Base-by-base conservation (phyloP, 2,888 invertebrate species). In the Limnephilus lunatus region DNA sequence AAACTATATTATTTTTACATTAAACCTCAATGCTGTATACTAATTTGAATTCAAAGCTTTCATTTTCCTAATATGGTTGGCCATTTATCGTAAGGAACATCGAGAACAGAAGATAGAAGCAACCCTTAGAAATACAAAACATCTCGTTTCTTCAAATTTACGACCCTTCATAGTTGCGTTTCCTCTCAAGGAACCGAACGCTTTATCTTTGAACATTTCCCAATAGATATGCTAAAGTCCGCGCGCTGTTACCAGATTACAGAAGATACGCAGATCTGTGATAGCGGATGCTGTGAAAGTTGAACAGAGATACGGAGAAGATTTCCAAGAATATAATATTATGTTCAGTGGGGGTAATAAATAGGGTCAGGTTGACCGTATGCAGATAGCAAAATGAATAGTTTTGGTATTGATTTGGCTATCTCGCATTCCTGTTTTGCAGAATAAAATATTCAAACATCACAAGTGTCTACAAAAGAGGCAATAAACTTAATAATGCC, bases 191-290 rank as follows among this genome's bases (percentile, higher is more conserved):
- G 39, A 83, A 83, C 32, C 83, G 83, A 35, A 35, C 83, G 35
- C 83, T 35, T 83, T 35, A 83, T 83, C 35, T 32, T 83, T 25
- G 32, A 35, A 11, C 25, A 25, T 83, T 35, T 39, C 83, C 12
- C 83, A 19, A 32, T 25, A 83, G 83, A 83, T 83, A 83, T 83
- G 35, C 35, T 11, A 35, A 83, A 83, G 83, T 83, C 35, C 32
- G 83, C 25, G 12, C 19, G 83, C 35, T 32, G 35, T 83, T 83
- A 39, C 31, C 32, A 32, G 32, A 83, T 83, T 83, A 32, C 83
- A 83, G 83, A 35, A 83, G 83, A 83, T 83, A n/a, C 25, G 68
- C n/a, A 83, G 83, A 83, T 83, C 83, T 83, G 35, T 83, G 83
- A 83, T 83, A 83, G 32, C 35, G 83, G 83, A 83, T 25, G 15